Percentiles rank a stretch among this genome's conserved stretches.
These are phyloP conservation scores for Aptenodytes forsteri DNA, from an alignment of 2,113 vertebrate species.

Conservation along the genomic window DNA sequence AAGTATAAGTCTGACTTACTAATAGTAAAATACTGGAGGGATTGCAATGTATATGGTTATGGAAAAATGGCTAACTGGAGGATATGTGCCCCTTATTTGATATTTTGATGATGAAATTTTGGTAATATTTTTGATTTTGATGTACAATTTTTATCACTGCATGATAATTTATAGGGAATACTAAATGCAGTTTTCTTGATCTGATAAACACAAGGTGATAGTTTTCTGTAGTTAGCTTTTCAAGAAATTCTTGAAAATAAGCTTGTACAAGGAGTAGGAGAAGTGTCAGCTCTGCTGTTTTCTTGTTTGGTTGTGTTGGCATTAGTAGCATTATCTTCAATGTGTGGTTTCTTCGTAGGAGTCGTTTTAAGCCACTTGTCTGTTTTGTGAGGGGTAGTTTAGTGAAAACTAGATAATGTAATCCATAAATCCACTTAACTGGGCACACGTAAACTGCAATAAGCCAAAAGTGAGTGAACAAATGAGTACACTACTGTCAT, in stretches of 20 bases:
- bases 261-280: neutral
- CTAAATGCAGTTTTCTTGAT: neutral
- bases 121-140: neutral
- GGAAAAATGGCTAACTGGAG: neutral
- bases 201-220: neutral
- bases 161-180: neutral
- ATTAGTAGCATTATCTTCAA: neutral
- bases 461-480: neutral
- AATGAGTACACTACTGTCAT: accelerated
- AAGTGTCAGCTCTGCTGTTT: neutral
- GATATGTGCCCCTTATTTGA: neutral
- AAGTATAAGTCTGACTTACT: neutral
- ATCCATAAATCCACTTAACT: neutral
- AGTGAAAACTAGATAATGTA: neutral
- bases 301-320: neutral
- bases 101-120: neutral
- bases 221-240: neutral
- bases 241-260: neutral
- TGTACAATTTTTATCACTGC: neutral
- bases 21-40: neutral
- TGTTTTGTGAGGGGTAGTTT: neutral
- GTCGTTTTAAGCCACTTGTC: accelerated
- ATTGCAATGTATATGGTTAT: neutral
- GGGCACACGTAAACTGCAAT: neutral
- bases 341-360: neutral